Evolutionary conservation across 2,888 invertebrate species (phyloP), one percentile per base, ranked within the genome.

Genomic region (Anaspis maculata): DNA sequence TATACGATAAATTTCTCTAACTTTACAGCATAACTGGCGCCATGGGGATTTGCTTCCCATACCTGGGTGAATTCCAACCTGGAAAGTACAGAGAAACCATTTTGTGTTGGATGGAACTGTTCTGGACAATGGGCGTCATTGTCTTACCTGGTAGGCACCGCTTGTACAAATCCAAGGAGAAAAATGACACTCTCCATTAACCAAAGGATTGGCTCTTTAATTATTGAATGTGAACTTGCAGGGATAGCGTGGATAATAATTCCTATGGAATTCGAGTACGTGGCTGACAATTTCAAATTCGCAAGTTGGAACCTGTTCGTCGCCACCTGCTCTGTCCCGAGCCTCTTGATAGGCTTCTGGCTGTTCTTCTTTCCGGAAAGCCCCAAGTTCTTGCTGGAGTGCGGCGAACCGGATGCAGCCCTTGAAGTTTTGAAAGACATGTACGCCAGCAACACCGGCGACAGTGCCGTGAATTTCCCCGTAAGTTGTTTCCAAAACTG

Each of bases 61-160:
- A 85, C 64, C 67, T 85, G 50, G 84, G 85, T 42, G 86, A 86
- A 67, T 86, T 85, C 64, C 85, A 85, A 56, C 79, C 80, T 24
- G 80, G 81, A 34, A 80, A 79, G 64, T 79, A 82, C 64, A 73
- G 86, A 57, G 85, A 85, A 61, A 83, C 79, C 52, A 82, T 83
- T 55, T 72, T 85, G 38, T 83, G 84, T 64, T 83, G 84, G 83
- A 83, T 86, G 83, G 85, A 85, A 70, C 71, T 85, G 68, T 85
- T 85, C 67, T 86, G 86, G 86, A 83, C 83, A 19, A 64, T 83
- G 27, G 85, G 85, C 41, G 82, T 85, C 32, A 83, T 85, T 50
- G 60, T 75, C 43, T 63, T 85, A 34, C 85, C 85, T 55, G 69
- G 83, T 84, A 67, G n/a, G n/a, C n/a, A 71, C 23, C n/a, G n/a